Percentiles rank a stretch among this genome's conserved stretches.
Conservation (phyloP, 2,797 vertebrate genomes). For the Lepilemur ruficaudatus region DNA sequence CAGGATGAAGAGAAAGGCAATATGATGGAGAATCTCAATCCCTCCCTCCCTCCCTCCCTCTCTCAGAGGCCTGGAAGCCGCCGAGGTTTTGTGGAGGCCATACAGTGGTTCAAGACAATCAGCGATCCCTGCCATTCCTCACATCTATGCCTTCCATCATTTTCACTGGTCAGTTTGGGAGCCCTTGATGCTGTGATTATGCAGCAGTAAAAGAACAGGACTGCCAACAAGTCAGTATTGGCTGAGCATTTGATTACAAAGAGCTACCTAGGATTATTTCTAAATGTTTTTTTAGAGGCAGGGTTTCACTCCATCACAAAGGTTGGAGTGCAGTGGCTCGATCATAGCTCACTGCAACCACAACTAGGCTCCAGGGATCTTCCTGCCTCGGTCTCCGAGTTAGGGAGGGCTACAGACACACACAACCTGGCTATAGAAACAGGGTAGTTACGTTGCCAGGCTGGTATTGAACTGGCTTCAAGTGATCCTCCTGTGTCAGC, state of each 20-base stretch:
- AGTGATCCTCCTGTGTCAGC: too few species aligned
- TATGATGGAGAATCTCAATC: background rate
- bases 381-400: too few species aligned
- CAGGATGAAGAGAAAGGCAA: background rate
- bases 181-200: background rate
- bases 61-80: background rate
- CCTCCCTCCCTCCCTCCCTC: background rate
- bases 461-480: too few species aligned
- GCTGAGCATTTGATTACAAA: background rate
- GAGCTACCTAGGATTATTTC: too few species aligned
- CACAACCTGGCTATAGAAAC: too few species aligned
- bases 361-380: background rate
- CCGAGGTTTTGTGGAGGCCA: background rate
- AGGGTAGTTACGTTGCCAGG: too few species aligned
- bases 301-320: background rate
- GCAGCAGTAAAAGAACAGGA: background rate
- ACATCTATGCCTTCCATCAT: background rate
- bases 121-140: background rate
- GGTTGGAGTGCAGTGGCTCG: background rate
- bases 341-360: background rate
- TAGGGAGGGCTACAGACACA: too few species aligned
- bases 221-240: background rate
- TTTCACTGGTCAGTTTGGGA: background rate
- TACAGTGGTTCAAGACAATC: background rate
- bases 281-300: background rate